Evolutionary conservation across 2,888 invertebrate species (phyloP), one percentile per base, ranked within the genome.

Genomic region (Drosophila bunnanda): DNA sequence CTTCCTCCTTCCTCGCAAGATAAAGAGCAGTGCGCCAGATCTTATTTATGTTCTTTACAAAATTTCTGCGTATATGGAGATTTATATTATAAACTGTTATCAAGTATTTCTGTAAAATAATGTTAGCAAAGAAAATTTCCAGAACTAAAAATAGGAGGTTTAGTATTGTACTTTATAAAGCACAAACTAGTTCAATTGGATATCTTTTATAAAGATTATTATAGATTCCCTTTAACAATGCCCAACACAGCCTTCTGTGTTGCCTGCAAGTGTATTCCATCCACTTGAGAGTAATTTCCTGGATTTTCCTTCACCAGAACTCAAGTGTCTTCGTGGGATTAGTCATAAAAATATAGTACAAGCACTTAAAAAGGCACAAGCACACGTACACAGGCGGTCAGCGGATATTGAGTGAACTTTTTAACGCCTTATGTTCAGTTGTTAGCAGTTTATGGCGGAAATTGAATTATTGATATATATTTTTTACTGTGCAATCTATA

Each of bases 261-360:
- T 20, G 38, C 48, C 68, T 25, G n/a, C 34, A 46, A 67, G 30
- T 44, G 17, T 13, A 52, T 56, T 36, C 30, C 22, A 25, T 43
- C 38, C 66, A 66, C 66, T 67, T 67, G 54, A 67, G 20, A 20
- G 28, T 20, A 57, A 57, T 38, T 56, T 56, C n/a, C 54, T 54
- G 25, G 15, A 36, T 28, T 57, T 44, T 57, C 36, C 38, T 17
- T n/a, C 13, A 32, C 25, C 41, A 50, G 15, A n/a, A 38, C 15
- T 36, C 22, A 62, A 43, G 36, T 34, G 44, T 32, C 56, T 30
- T 39, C 46, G 30, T 13, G 22, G 9, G n/a, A 52, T 70, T 70
- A 70, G 52, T 58, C 68, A 68, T 52, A 50, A 43, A 17, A 20
- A 67, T 41, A 50, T 41, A 20, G 34, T 22, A 28, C 25, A 28